Evolutionary conservation across 37 sponge, comb jelly and placozoan genomes (phyloP), one percentile per base, ranked within the genome.

Genomic region (Ephydatia muelleri): DNA sequence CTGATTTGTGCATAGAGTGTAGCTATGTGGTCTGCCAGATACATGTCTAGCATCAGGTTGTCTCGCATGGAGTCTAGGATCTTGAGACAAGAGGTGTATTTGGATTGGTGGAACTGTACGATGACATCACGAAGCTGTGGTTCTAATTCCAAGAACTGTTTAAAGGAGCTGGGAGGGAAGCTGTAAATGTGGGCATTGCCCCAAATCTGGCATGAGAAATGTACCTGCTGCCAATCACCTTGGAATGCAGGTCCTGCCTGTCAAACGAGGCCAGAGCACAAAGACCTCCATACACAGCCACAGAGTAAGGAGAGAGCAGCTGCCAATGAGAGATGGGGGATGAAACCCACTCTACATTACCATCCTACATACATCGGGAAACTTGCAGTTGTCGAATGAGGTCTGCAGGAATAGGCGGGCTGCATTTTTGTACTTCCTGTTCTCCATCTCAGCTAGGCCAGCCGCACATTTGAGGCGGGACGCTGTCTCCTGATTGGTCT

Each of bases 241-340:
- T 93, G 39, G 81, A 79, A 78, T 94, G 84, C 32, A 96, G 82
- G 67, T 96, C 97, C 33, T 90, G 81, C 38, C 97, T 82, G 73
- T 96, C 97, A 72, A 88, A 94, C 13, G 97, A 86, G 49, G 94
- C 97, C 38, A 96, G 77, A 29, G 97, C 94, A 91, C 97, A 96
- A 47, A 96, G 83, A n/a, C 94, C 86, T 49, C 94, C 97, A 86
- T 96, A 96, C 34, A 96, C 82, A 38, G 97, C 94, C 70, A 96
- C 92, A 47, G 92, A 48, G 69, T 89, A 79, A 9, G 97, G 92
- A 25, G 94, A 89, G 48, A 94, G 28, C 49, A 94, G 71, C 94
- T 93, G 27, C 21, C 23, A 14, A 16, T 47, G 79, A 43, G n/a
- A n/a, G n/a, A n/a, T n/a, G n/a, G n/a, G n/a, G n/a, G n/a, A n/a